These are phyloP conservation scores for Hyperoodon ampullatus DNA, from an alignment of 2,113 vertebrate species.

Conservation along the genomic window DNA sequence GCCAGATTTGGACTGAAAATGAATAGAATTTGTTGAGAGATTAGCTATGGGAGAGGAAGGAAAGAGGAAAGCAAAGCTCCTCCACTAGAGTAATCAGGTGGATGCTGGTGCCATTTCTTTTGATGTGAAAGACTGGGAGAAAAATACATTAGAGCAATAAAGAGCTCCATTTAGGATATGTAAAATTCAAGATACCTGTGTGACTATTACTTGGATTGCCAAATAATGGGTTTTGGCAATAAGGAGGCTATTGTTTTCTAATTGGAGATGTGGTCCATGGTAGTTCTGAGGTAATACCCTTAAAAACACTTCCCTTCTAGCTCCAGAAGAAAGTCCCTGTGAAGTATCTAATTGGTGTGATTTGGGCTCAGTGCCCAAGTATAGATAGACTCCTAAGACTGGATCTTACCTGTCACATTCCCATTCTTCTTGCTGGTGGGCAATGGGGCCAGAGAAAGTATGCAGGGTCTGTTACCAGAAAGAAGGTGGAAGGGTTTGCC, in stretches of 20 bases:
- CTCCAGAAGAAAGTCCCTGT: not conserved
- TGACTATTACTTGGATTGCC: not conserved
- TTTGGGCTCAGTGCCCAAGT: not conserved
- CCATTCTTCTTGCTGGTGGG: not conserved
- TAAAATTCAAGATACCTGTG: not conserved
- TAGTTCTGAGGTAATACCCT: not conserved
- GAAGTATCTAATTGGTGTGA: not conserved
- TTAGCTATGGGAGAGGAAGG: not conserved
- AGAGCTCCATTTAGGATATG: not conserved
- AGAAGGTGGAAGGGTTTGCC: not conserved
- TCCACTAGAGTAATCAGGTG: not conserved
- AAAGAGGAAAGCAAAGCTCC: not conserved
- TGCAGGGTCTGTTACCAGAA: not conserved
- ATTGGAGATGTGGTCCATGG: not conserved
- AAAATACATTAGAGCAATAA: not conserved
- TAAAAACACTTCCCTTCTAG: not conserved
- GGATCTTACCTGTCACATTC: not conserved
- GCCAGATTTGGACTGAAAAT: not conserved
- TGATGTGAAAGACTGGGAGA: not conserved
- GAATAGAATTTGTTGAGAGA: not conserved
- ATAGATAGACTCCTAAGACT: not conserved
- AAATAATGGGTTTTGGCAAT: not conserved
- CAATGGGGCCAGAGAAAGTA: not conserved
- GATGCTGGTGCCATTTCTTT: not conserved
- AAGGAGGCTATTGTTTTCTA: not conserved